Percentiles rank a stretch among this genome's conserved stretches.
Conservation (phyloP, 1,140 invertebrate genomes). For the Drosophila bipectinata region DNA sequence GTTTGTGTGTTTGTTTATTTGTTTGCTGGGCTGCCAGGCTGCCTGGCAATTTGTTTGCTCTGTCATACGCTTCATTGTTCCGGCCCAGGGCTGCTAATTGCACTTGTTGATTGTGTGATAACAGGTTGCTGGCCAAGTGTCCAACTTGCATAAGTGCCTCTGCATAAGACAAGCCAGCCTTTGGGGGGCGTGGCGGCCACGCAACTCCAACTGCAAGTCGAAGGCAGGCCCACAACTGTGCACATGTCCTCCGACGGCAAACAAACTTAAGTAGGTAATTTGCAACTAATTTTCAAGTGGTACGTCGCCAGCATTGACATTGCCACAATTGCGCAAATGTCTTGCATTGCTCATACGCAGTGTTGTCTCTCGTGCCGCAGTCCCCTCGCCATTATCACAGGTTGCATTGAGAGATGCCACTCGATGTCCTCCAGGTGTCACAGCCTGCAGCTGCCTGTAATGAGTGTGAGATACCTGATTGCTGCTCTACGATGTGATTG, state of each 20-base stretch:
- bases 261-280: constrained; percentile 81
- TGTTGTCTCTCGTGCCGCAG: constrained; percentile 20
- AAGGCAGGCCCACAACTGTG: constrained; percentile 47
- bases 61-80: constrained; percentile 76
- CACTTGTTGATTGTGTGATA: constrained; percentile 79
- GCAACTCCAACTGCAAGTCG: constrained; percentile 47
- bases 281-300: constrained; percentile 80
- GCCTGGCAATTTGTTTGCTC: constrained; percentile 77
- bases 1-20: constrained; percentile 32
- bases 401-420: constrained; percentile 5
- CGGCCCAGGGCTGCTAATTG: constrained; percentile 70
- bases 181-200: constrained; percentile 60
- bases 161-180: constrained; percentile 67
- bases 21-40: constrained; percentile 34
- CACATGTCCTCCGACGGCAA: constrained; percentile 64
- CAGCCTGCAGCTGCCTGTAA: constrained; percentile 18
- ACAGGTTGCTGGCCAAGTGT: constrained; percentile 54
- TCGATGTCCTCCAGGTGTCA: constrained; percentile 44
- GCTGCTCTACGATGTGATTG: constrained; percentile 13
- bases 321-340: constrained; percentile 44
- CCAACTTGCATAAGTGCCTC: constrained; percentile 65
- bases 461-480: constrained; percentile 44
- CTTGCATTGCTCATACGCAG: constrained; percentile 73
- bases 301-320: constrained; percentile 36
- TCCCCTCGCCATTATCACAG: constrained; percentile 7